phyloP scores from a whole-genome alignment of 2,888 invertebrate species.

The Drosophila ezoana region DNA sequence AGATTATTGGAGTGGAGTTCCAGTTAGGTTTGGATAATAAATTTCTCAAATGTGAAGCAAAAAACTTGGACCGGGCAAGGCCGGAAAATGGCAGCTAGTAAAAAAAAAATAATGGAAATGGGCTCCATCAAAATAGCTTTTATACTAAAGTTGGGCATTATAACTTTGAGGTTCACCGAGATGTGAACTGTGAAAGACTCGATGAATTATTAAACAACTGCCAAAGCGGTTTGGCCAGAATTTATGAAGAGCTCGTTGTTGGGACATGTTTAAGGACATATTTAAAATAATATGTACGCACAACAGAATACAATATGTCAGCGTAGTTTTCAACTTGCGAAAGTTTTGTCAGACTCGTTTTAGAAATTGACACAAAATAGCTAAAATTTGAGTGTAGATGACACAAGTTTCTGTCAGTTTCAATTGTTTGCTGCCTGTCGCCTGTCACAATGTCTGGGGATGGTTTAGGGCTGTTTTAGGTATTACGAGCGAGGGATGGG shows the following conservation, averaged over 20 bases:
- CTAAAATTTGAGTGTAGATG: slow-evolving; percentile 14
- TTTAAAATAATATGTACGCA: slow-evolving; percentile 6
- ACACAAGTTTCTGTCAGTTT: slow-evolving; percentile 23
- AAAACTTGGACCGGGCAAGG: too few relatives aligned
- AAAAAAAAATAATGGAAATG: too few relatives aligned
- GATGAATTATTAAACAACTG: slow-evolving; percentile 4
- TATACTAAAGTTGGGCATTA: too few relatives aligned
- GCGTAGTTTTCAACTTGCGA: slow-evolving; percentile 19
- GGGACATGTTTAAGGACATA: slow-evolving; percentile 5
- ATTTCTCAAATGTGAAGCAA: too few relatives aligned
- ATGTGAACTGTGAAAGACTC: slow-evolving; percentile 5
- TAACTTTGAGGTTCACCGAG: not conserved
- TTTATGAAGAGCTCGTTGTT: not conserved
- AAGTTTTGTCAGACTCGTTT: slow-evolving; percentile 24
- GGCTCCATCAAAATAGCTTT: too few relatives aligned
- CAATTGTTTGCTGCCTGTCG: slow-evolving; percentile 6
- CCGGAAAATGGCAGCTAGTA: too few relatives aligned
- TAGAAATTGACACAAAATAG: slow-evolving; percentile 25
- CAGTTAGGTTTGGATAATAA: too few relatives aligned
- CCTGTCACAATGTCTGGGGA: too few relatives aligned
- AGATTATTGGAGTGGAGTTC: too few relatives aligned
- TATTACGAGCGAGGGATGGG: not conserved
- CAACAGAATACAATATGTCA: slow-evolving; percentile 8
- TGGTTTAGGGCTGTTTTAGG: not conserved
- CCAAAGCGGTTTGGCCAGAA: not conserved